Percentiles rank a stretch among this genome's conserved stretches.
Conservation (phyloP, 2,797 vertebrate species). For the Propithecus perrieri region DNA sequence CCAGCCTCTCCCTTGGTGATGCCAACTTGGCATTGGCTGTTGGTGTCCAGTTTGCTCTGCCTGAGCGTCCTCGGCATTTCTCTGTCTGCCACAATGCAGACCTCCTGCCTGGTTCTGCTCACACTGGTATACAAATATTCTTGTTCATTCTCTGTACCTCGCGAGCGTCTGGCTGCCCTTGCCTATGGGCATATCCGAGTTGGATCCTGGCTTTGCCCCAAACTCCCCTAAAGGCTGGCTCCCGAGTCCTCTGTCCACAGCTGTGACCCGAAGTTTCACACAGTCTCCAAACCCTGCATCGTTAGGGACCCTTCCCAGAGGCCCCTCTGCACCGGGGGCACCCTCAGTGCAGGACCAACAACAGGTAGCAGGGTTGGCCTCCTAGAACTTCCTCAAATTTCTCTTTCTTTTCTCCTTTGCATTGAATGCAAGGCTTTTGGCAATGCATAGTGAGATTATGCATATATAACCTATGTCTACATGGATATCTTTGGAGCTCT, state of each 20-base stretch:
- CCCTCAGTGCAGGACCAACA: background rate
- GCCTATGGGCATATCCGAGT: background rate
- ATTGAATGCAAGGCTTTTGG: background rate
- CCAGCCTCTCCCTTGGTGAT: background rate
- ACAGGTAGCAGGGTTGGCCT: background rate
- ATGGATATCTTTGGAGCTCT: background rate
- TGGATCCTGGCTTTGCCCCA: rapidly evolving
- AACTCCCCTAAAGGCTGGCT: background rate
- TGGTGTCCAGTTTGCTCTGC: background rate
- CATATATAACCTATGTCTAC: background rate
- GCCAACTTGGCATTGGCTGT: background rate
- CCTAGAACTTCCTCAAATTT: background rate
- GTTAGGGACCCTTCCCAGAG: background rate
- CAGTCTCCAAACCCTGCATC: background rate
- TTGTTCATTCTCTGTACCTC: background rate
- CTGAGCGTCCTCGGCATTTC: background rate
- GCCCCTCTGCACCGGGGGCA: rapidly evolving
- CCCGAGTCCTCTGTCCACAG: background rate
- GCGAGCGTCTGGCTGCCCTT: background rate
- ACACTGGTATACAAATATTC: background rate
- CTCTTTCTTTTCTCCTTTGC: background rate
- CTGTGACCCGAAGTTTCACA: background rate
- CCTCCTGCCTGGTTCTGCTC: background rate
- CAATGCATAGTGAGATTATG: background rate
- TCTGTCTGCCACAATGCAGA: background rate